Evolutionary conservation across 2,797 vertebrate genomes (phyloP), one percentile per base, ranked within the genome.

Genomic region (Danio jaintianensis): DNA sequence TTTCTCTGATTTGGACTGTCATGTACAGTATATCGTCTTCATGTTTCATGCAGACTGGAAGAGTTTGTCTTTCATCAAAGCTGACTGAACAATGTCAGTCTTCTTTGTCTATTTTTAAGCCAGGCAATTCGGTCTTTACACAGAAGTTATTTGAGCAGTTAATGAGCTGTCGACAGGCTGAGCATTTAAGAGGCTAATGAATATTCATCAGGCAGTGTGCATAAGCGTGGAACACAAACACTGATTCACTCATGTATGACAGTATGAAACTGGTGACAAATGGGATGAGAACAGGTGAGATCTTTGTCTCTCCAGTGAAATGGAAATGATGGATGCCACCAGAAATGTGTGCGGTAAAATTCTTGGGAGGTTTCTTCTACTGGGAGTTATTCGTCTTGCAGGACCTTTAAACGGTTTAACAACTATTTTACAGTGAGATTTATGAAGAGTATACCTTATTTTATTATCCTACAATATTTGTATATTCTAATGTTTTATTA

Each of bases 211-310:
- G 62, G 22, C 62, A 79, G 53, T 76, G 73, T 80, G 85, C 77
- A 68, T 64, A 82, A 85, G 78, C 64, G 4, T 63, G 72, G 61
- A 69, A 75, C 45, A 69, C 85, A 74, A 84, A 80, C 80, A 73
- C 48, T 83, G 56, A 88, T 83, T 88, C 82, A 82, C 75, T 78
- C 38, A 40, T 40, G 48, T 67, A 82, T 78, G 61, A 80, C 77
- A 85, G 55, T 62, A 87, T 82, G 66, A 80, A 85, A 80, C 84
- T 73, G 75, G 78, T 89, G 78, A 87, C 79, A 83, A 84, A 87
- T 86, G 74, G 83, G 85, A 85, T 84, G 52, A 81, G 84, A 84
- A 75, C 84, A 89, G 87, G 78, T 88, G 85, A 90, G 84, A 69
- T 75, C 68, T 86, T 64, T 63, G 43, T 70, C 82, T 80, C 70